phyloP scores from a whole-genome alignment of 2,888 invertebrate genomes.

The Rhimphoctona megacephalus region DNA sequence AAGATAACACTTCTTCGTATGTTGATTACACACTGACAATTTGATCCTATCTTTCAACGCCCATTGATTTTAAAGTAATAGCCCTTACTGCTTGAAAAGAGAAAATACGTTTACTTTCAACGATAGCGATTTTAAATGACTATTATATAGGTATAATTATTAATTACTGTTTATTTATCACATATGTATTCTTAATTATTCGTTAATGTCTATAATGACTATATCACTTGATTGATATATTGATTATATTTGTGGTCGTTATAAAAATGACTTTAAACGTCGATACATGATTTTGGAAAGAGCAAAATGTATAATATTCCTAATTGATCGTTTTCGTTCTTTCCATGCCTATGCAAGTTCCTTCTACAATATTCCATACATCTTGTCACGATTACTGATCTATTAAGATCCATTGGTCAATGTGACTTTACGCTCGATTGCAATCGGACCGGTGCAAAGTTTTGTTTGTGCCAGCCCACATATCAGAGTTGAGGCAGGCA shows the following conservation, averaged over 20 bases:
- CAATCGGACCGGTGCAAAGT: slow-evolving; percentile 24
- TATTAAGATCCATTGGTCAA: slow-evolving; percentile 42
- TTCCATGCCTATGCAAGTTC: not conserved
- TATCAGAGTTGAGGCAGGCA: slow-evolving; percentile 34
- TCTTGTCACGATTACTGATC: slow-evolving; percentile 23
- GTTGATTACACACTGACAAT: not conserved
- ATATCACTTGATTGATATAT: not conserved
- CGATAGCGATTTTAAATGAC: too few relatives aligned
- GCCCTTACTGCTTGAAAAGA: too few relatives aligned
- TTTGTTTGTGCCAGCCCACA: slow-evolving; percentile 34
- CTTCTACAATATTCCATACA: not conserved
- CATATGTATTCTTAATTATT: too few relatives aligned
- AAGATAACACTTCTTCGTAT: too few relatives aligned
- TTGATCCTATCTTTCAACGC: too few relatives aligned
- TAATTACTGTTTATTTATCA: too few relatives aligned
- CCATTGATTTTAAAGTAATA: too few relatives aligned
- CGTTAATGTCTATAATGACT: too few relatives aligned
- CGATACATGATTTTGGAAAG: not conserved
- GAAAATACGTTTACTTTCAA: too few relatives aligned
- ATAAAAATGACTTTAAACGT: not conserved
- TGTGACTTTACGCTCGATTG: not conserved
- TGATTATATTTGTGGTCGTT: not conserved
- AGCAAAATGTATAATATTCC: not conserved
- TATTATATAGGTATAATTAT: too few relatives aligned
- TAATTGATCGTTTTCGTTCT: not conserved